Conservation (phyloP, 1,140 invertebrate species). For the Phymorhynchus buccinoides region DNA sequence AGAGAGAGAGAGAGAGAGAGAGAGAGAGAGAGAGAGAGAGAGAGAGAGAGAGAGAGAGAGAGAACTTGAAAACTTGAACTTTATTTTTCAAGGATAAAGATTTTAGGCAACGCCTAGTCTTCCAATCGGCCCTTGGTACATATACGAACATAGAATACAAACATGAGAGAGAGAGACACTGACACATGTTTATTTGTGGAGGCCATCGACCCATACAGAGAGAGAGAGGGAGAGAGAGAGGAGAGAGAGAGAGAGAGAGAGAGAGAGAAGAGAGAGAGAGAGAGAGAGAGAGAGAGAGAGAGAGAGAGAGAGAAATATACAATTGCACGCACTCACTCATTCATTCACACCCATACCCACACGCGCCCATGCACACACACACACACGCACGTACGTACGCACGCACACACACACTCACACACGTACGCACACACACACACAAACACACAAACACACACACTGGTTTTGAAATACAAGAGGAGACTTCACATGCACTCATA, state of each 20-base stretch:
- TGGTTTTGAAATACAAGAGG: no score
- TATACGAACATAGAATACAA: not conserved
- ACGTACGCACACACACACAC: not conserved
- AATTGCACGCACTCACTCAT: not conserved
- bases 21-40: constrained; percentile 15
- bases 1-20: no score
- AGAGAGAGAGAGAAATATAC: not conserved
- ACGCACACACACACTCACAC: not conserved
- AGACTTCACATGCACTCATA: no score
- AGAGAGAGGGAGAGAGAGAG: not conserved
- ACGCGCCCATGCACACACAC: not conserved
- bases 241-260: no score
- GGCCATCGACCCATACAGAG: not conserved
- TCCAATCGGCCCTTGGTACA: not conserved
- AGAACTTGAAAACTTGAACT: not conserved
- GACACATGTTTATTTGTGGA: no score
- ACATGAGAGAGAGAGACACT: not conserved
- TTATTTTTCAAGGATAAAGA: no score
- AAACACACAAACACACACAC: not conserved
- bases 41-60: constrained; percentile 7
- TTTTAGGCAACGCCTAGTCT: not conserved
- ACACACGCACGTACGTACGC: not conserved
- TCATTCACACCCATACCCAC: no score
- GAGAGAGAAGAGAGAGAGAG: not conserved
- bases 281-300: constrained; percentile 23